Conservation (phyloP, 2,113 vertebrate species). For the Aramus guarauna region DNA sequence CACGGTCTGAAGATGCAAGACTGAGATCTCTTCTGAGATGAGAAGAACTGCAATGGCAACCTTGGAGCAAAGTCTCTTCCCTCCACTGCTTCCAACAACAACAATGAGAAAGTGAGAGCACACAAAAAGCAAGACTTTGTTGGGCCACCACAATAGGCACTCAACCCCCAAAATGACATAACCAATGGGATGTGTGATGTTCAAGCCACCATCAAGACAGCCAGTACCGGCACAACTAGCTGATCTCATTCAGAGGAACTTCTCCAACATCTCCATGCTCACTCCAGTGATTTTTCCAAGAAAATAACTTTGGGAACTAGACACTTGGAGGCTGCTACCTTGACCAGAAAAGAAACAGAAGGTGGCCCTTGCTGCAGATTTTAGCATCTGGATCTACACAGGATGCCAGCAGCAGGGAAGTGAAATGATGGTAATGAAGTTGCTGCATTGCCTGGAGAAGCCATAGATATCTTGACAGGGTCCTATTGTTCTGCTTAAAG, state of each 20-base stretch:
- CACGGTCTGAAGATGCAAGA: neutral
- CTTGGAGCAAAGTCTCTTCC: neutral
- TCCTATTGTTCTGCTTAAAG: neutral
- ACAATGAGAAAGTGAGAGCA: neutral
- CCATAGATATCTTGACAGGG: neutral
- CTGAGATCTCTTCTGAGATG: too few relatives aligned
- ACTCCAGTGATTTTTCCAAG: neutral
- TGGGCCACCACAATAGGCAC: neutral
- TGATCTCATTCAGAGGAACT: fast-evolving
- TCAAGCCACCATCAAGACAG: neutral
- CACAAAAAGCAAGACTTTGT: neutral
- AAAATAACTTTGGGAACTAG: neutral
- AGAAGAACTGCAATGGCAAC: neutral
- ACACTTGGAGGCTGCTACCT: neutral
- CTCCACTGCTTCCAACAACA: neutral
- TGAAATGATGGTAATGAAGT: neutral
- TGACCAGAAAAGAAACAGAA: neutral
- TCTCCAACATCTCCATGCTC: neutral
- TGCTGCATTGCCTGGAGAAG: neutral
- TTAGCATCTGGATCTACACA: neutral
- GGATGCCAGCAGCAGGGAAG: neutral
- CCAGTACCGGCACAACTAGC: neutral
- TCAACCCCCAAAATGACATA: neutral
- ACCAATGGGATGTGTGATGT: neutral
- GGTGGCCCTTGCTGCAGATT: neutral